Conservation (phyloP, 2,888 invertebrate genomes). For the Lasioglossum lativentre region DNA sequence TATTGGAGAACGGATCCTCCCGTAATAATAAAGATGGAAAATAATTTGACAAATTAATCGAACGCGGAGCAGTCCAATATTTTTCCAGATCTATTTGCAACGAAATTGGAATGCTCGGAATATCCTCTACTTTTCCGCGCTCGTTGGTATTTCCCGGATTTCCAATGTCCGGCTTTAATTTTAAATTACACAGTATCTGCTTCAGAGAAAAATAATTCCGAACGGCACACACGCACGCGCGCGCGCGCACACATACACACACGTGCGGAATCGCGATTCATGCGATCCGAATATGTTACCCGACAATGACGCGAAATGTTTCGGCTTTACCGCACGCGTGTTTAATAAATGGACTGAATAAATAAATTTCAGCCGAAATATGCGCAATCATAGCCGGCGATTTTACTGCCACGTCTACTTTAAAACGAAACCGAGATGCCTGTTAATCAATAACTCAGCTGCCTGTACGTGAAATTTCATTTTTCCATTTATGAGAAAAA, state of each 20-base stretch:
- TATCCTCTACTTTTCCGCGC: background rate
- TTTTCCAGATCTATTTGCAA: conserved; percentile 10
- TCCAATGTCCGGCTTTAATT: conserved; percentile 18
- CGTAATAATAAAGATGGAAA: background rate
- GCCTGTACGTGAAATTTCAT: conserved; percentile 6
- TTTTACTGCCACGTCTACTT: conserved; percentile 46
- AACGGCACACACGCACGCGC: background rate
- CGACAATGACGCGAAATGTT: conserved; percentile 6
- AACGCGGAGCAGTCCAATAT: background rate
- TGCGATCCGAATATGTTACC: background rate
- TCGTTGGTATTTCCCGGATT: background rate
- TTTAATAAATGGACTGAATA: background rate
- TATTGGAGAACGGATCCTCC: background rate
- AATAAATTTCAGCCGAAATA: background rate
- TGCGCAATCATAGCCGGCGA: background rate
- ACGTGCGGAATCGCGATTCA: background rate
- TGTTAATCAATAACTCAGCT: conserved; percentile 62
- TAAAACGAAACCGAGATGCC: conserved; percentile 40
- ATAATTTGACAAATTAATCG: conserved; percentile 6
- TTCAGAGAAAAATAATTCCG: conserved; percentile 3
- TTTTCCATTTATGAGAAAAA: background rate
- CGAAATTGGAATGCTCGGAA: conserved; percentile 20
- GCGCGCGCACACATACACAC: background rate
- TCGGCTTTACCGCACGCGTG: background rate
- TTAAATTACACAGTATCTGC: conserved; percentile 22